These are phyloP conservation scores for Tylochromis polylepis DNA, from an alignment of 2,113 vertebrate species.

Conservation along the genomic window DNA sequence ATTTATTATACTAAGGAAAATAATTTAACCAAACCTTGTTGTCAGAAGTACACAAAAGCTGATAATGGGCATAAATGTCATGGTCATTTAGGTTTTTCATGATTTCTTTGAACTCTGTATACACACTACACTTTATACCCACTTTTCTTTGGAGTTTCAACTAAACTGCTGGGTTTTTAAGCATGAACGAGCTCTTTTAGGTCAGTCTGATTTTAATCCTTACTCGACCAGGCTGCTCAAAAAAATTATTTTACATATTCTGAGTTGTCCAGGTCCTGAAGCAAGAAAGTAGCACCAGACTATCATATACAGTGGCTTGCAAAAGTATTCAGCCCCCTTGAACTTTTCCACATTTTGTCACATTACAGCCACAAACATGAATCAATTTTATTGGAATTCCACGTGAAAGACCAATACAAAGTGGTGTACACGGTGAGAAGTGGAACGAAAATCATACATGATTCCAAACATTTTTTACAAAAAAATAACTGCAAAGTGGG, in stretches of 20 bases:
- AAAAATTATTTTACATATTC: neutral
- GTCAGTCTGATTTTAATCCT: neutral
- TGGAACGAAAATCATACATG: no score
- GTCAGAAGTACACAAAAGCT: neutral
- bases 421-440: no score
- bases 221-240: neutral
- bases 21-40: neutral
- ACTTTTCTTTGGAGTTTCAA: neutral
- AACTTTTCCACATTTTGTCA: no score
- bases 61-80: fast-evolving
- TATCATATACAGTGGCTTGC: no score
- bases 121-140: neutral
- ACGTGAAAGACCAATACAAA: no score
- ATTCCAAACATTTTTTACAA: no score
- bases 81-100: neutral
- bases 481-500: no score
- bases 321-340: no score
- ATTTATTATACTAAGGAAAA: neutral
- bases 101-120: neutral
- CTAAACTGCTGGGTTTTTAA: neutral
- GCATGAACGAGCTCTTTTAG: neutral
- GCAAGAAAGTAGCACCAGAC: neutral
- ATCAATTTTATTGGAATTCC: no score
- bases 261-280: neutral
- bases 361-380: no score